Evolutionary conservation across 1,140 invertebrate species (phyloP).

Genomic region (Watersipora subatra): DNA sequence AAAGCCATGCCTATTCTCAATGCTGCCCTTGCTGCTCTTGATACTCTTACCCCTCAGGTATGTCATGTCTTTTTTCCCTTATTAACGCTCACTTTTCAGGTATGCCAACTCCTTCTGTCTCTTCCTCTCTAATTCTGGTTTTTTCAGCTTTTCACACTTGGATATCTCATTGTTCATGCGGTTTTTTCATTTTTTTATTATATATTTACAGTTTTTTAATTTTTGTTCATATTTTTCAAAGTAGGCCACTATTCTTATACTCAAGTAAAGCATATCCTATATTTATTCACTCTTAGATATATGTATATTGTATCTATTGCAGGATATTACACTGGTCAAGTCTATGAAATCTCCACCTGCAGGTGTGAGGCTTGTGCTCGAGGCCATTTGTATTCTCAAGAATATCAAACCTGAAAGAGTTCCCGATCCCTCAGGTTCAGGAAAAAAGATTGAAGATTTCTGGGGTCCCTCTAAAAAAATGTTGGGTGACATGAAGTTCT

Average conservation of each 20-base stretch:
- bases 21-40: slow-evolving; percentile 34
- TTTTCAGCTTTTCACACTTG: too few relatives aligned
- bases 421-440: slow-evolving; percentile 35
- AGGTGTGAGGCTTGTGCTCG: slow-evolving; percentile 37
- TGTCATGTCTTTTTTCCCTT: background rate
- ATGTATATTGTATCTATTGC: too few relatives aligned
- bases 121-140: too few relatives aligned
- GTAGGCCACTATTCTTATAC: too few relatives aligned
- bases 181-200: too few relatives aligned
- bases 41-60: slow-evolving; percentile 36
- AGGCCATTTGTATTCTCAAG: slow-evolving; percentile 39
- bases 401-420: slow-evolving; percentile 36
- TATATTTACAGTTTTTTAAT: too few relatives aligned
- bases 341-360: slow-evolving; percentile 37
- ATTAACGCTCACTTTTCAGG: too few relatives aligned
- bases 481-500: slow-evolving; percentile 41
- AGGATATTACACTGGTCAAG: slow-evolving; percentile 40
- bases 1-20: slow-evolving; percentile 40
- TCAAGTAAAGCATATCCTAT: too few relatives aligned
- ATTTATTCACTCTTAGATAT: too few relatives aligned
- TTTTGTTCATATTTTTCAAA: too few relatives aligned
- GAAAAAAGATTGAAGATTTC: slow-evolving; percentile 42
- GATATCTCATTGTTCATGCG: too few relatives aligned
- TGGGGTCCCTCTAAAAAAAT: slow-evolving; percentile 40
- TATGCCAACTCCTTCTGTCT: too few relatives aligned